phyloP scores from a whole-genome alignment of 2,888 invertebrate species.

The Eupeodes luniger region DNA sequence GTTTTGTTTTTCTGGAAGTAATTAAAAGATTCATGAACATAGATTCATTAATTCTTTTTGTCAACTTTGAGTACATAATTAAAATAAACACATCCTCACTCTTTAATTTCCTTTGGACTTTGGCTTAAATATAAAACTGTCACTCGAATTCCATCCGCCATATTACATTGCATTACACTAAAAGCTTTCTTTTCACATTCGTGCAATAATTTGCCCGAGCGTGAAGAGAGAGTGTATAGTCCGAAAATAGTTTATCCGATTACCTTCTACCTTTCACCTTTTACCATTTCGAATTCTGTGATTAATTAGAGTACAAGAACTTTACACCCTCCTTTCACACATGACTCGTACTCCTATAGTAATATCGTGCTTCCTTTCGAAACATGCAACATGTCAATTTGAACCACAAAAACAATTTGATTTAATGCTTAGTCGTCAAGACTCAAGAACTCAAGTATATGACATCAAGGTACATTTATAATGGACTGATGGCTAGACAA shows the following conservation, averaged over 20 bases:
- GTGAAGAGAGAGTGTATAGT: constrained; percentile 14
- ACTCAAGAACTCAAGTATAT: background rate
- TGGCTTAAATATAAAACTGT: too few species aligned
- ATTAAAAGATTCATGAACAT: too few species aligned
- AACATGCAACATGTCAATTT: constrained; percentile 10
- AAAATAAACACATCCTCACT: too few species aligned
- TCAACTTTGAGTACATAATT: too few species aligned
- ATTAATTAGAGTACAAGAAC: constrained; percentile 49
- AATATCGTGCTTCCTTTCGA: background rate
- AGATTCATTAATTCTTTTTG: too few species aligned
- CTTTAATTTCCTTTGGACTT: too few species aligned
- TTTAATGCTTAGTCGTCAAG: background rate
- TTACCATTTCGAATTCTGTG: constrained; percentile 50
- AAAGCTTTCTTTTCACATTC: constrained; percentile 36
- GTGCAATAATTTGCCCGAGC: constrained; percentile 22
- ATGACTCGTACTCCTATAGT: background rate
- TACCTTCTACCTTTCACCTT: constrained; percentile 42
- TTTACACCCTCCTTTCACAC: background rate
- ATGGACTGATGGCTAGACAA: constrained; percentile 16
- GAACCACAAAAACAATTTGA: constrained; percentile 2
- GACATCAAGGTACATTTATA: constrained; percentile 9
- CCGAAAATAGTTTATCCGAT: constrained; percentile 30
- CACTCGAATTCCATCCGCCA: constrained; percentile 8
- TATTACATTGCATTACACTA: constrained; percentile 5
- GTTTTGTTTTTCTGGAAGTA: too few species aligned